A percentile compares a stretch with the other conserved stretches of the same genome.
Conservation (phyloP, 2,888 invertebrate species). For the Apomyelois bistriatella region DNA sequence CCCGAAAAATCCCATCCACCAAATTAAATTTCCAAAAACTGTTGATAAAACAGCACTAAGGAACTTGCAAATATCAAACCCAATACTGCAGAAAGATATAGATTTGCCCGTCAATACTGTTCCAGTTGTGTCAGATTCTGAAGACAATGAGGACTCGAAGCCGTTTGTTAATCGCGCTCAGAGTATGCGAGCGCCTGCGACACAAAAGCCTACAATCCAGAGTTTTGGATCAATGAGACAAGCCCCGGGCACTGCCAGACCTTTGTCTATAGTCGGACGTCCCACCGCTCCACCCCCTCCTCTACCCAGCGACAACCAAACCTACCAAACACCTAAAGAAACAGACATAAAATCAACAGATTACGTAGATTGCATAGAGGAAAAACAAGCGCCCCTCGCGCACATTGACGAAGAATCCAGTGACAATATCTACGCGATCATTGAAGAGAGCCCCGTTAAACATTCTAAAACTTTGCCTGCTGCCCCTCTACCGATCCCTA, state of each 20-base stretch:
- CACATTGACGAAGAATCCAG: slow-evolving; percentile 82
- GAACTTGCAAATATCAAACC: slow-evolving; percentile 90
- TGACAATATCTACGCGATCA: slow-evolving; percentile 93
- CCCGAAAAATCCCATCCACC: slow-evolving; percentile 79
- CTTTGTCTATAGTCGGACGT: slow-evolving; percentile 86
- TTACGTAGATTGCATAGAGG: slow-evolving; percentile 90
- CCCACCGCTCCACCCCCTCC: slow-evolving; percentile 90
- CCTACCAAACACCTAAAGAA: slow-evolving; percentile 79
- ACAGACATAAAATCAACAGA: slow-evolving; percentile 68
- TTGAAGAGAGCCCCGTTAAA: slow-evolving; percentile 86
- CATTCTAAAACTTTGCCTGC: slow-evolving; percentile 57
- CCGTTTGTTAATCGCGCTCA: slow-evolving; percentile 87
- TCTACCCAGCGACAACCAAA: slow-evolving; percentile 71
- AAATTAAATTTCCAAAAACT: slow-evolving; percentile 82
- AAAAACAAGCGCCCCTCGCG: slow-evolving; percentile 80
- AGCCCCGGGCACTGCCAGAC: slow-evolving; percentile 82
- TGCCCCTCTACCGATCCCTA: slow-evolving; percentile 52
- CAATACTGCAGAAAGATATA: slow-evolving; percentile 86
- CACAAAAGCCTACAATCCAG: slow-evolving; percentile 82
- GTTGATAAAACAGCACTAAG: slow-evolving; percentile 86
- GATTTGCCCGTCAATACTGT: slow-evolving; percentile 80
- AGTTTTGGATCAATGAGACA: slow-evolving; percentile 92
- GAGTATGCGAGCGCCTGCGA: slow-evolving; percentile 85
- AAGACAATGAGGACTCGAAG: slow-evolving; percentile 77
- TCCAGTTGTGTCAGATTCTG: slow-evolving; percentile 77